Percentiles rank a stretch among this genome's conserved stretches.
These are phyloP conservation scores for Tyrannus savana DNA, from an alignment of 2,113 vertebrate species.

Conservation along the genomic window DNA sequence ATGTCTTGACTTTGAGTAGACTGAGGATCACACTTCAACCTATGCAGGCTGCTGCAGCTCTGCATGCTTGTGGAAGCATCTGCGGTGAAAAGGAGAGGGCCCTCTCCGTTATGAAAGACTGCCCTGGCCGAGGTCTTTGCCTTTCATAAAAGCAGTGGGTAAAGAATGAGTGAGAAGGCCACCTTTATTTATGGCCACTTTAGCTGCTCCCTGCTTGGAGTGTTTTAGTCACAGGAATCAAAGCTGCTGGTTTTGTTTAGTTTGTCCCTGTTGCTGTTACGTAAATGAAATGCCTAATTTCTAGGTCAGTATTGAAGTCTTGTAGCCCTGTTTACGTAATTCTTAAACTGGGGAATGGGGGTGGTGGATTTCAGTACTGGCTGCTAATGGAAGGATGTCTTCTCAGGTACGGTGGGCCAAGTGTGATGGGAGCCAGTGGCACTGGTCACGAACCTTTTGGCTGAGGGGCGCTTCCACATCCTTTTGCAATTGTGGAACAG, in stretches of 20 bases:
- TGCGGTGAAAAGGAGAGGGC: neutral
- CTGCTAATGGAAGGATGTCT: neutral
- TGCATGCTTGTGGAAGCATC: neutral
- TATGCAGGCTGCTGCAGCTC: fast-evolving
- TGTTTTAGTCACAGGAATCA: neutral
- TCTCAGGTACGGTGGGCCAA: neutral
- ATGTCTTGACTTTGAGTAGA: neutral
- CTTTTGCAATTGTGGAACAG: neutral
- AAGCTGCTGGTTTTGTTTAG: neutral
- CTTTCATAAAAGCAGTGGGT: neutral
- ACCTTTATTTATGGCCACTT: neutral
- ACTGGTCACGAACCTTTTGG: neutral
- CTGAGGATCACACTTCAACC: neutral
- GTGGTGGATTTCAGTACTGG: neutral
- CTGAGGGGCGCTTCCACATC: neutral
- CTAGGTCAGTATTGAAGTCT: neutral
- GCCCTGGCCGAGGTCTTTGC: neutral
- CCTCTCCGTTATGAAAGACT: neutral
- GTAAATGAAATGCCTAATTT: neutral
- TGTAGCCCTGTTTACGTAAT: neutral
- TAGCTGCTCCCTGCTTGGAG: neutral
- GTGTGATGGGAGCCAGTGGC: neutral
- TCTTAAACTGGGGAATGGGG: neutral
- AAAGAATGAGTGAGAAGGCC: neutral
- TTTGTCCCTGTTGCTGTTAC: neutral